These are phyloP conservation scores for Patella pellucida DNA, from an alignment of 2,888 invertebrate genomes.

Conservation along the genomic window DNA sequence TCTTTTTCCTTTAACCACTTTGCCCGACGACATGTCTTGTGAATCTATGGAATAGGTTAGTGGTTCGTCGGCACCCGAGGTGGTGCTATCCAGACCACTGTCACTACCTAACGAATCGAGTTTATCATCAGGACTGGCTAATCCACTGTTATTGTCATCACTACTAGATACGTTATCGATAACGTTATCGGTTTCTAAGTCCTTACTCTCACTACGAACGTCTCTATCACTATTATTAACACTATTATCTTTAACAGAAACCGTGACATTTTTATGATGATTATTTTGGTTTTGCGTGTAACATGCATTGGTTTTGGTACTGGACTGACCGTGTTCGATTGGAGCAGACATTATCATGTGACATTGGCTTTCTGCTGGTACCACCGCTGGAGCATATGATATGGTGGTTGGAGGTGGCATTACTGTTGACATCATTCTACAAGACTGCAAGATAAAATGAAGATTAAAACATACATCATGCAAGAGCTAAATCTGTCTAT, in stretches of 20 bases:
- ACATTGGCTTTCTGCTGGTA: slow-evolving; percentile 10
- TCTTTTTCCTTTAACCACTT: slow-evolving; percentile 45
- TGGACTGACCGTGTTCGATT: slow-evolving; percentile 33
- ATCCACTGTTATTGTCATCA: background rate
- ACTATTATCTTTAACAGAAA: background rate
- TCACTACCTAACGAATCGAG: slow-evolving; percentile 1
- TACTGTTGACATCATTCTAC: slow-evolving; percentile 10
- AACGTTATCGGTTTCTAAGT: background rate
- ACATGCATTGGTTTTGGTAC: background rate
- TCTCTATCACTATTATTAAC: background rate
- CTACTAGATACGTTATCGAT: background rate
- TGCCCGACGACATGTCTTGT: slow-evolving; percentile 18
- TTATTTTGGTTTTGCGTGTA: background rate
- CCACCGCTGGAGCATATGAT: slow-evolving; percentile 22
- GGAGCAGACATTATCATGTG: slow-evolving; percentile 19
- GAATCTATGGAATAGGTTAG: background rate
- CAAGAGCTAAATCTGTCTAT: no score
- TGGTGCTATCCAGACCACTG: slow-evolving; percentile 1
- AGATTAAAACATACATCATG: no score
- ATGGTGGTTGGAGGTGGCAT: slow-evolving; percentile 20
- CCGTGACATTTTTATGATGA: background rate
- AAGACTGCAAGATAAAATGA: background rate
- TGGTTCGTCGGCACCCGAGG: background rate
- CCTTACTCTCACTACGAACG: no score
- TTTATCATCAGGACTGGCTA: background rate